phyloP scores from a whole-genome alignment of 2,113 vertebrate genomes.

The Pampusana beccarii region DNA sequence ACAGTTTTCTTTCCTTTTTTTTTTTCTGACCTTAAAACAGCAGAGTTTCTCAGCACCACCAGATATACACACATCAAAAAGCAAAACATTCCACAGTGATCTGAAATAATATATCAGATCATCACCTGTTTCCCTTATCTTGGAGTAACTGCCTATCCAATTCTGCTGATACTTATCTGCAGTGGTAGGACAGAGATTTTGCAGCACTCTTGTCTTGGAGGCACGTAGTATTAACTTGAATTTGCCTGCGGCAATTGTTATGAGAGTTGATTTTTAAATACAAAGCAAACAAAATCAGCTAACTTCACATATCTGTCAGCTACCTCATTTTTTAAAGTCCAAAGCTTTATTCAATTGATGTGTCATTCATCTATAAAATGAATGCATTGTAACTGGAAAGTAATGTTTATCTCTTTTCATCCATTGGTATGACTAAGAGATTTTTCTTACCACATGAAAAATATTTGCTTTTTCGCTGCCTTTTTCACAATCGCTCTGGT shows the following conservation, averaged over 20 bases:
- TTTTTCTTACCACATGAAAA: not conserved
- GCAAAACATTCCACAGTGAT: not conserved
- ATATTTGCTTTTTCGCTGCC: not conserved
- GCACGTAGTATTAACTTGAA: not conserved
- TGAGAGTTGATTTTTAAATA: not conserved
- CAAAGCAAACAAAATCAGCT: not conserved
- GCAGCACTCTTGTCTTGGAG: not conserved
- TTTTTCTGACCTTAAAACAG: not conserved
- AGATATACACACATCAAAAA: not conserved
- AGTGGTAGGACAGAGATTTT: not conserved
- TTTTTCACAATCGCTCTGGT: not conserved
- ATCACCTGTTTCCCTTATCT: not conserved
- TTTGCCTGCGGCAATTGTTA: not conserved
- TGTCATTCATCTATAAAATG: not conserved
- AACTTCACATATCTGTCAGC: not conserved
- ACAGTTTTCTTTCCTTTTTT: not conserved
- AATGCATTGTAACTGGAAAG: fast-evolving
- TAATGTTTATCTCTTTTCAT: not conserved
- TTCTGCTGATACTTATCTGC: not conserved
- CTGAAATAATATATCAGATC: not conserved
- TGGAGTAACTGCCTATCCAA: not conserved
- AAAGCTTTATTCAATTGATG: not conserved
- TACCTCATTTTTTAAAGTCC: not conserved
- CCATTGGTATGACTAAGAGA: not conserved
- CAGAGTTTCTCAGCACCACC: not conserved